Conservation (phyloP, 2,797 vertebrate species). For the Sparidentex hasta region DNA sequence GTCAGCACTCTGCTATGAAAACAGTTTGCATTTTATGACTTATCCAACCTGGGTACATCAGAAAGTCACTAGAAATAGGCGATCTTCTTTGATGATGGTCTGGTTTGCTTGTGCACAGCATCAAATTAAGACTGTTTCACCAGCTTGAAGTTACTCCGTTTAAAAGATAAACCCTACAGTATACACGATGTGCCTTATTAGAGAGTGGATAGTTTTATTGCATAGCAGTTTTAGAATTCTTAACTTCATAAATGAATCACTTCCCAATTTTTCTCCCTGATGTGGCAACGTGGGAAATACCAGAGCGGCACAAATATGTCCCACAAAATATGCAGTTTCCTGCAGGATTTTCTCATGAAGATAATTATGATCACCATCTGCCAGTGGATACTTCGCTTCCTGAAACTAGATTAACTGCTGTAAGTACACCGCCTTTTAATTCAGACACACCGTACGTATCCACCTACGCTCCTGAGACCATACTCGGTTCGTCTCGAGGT, state of each 20-base stretch:
- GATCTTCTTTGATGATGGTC: no score
- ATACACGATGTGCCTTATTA: not conserved
- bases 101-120: no score
- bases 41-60: no score
- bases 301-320: not conserved
- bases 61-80: no score
- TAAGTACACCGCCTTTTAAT: not conserved
- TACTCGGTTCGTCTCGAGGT: not conserved
- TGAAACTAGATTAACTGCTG: not conserved
- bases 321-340: not conserved
- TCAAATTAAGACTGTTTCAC: no score
- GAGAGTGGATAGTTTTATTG: not conserved
- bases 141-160: no score
- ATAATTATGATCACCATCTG: not conserved
- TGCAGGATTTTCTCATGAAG: not conserved
- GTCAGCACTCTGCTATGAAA: no score
- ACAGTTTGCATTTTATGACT: no score
- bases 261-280: not conserved
- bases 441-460: not conserved
- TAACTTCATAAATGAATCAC: not conserved
- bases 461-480: not conserved
- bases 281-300: slow-evolving; percentile 4
- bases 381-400: not conserved
- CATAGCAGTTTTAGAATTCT: no score
- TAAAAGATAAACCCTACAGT: not conserved